phyloP scores from a whole-genome alignment of 1,140 invertebrate genomes.

The Temnothorax curvispinosus region DNA sequence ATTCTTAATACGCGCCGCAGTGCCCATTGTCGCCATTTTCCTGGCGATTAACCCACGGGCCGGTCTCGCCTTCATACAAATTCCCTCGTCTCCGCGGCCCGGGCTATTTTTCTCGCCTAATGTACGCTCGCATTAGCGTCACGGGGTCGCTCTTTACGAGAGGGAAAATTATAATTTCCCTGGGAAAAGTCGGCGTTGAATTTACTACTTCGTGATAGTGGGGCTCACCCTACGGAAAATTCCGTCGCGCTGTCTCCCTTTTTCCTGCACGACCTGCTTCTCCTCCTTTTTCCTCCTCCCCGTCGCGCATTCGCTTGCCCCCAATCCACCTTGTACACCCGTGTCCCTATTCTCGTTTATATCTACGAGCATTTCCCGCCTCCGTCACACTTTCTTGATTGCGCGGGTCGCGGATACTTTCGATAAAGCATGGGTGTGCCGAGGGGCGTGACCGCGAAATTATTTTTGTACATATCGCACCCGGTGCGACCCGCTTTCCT shows the following conservation, averaged over 20 bases:
- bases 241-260: slow-evolving; percentile 7
- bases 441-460: slow-evolving; percentile 42
- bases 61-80: slow-evolving; percentile 75
- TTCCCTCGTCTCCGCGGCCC: slow-evolving; percentile 71
- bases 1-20: slow-evolving; percentile 71
- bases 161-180: slow-evolving; percentile 83
- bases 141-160: slow-evolving; percentile 80
- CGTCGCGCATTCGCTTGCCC: not conserved
- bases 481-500: not conserved
- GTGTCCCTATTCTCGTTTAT: slow-evolving; percentile 46
- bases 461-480: slow-evolving; percentile 45
- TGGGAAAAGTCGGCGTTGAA: slow-evolving; percentile 79
- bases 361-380: slow-evolving; percentile 44
- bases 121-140: slow-evolving; percentile 83
- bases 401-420: slow-evolving; percentile 15
- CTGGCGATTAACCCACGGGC: slow-evolving; percentile 80
- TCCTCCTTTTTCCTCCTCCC: not conserved
- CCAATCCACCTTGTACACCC: slow-evolving; percentile 36
- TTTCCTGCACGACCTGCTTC: slow-evolving; percentile 1
- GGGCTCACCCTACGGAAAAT: slow-evolving; percentile 59
- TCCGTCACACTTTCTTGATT: slow-evolving; percentile 47
- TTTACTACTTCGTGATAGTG: slow-evolving; percentile 80
- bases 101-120: slow-evolving; percentile 83
- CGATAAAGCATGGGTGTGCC: slow-evolving; percentile 39
- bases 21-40: slow-evolving; percentile 81